Evolutionary conservation across 2,113 vertebrate genomes (phyloP), one percentile per base, ranked within the genome.

Genomic region (Neoarius graeffei): DNA sequence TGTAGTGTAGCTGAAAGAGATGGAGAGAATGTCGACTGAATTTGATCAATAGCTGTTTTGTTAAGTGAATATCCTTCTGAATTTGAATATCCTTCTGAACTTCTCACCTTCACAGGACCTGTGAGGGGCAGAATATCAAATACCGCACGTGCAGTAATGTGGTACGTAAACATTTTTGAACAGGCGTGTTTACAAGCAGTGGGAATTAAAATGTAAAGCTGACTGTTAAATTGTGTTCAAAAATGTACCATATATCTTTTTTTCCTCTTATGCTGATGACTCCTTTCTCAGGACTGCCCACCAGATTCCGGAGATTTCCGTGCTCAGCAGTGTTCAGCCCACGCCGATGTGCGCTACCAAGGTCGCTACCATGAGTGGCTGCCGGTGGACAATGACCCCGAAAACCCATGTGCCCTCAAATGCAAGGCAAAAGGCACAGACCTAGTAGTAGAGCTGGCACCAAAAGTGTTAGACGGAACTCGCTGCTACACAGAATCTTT

Each of bases 131-230:
- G 93, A 99, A 98, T 95, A 99, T 99, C 91, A 96, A 97, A 81
- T 99, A 99, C 91, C 96, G 96, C 93, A 99, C 98, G 7, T 99
- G 98, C 95, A 98, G 97, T 94, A 99, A 98, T 86, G 97, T 98
- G 97, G 98, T 99, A 96, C 97, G 98, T 96, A 90, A 84, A 83
- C 54, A 83, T 27, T 56, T 48, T 17, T 62, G 8, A 50, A 2
- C 5, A 74, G 25, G 80, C 83, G 80, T 87, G 5, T 64, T n/a
- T 79, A 20, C 15, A 2, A 17, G 67, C 54, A 76, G 3, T n/a
- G 42, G n/a, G 17, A 64, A 27, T 54, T 42, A 23, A 54, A 27
- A 48, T 57, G 20, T 56, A 27, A 35, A 59, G 48, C 48, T 48
- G 42, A 19, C 4, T n/a, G n/a, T 67, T 57, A 13, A 19, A 35